A percentile compares a stretch with the other conserved stretches of the same genome.
Evolutionary conservation across 2,888 invertebrate genomes (phyloP).

Genomic region (Rhagium mordax): DNA sequence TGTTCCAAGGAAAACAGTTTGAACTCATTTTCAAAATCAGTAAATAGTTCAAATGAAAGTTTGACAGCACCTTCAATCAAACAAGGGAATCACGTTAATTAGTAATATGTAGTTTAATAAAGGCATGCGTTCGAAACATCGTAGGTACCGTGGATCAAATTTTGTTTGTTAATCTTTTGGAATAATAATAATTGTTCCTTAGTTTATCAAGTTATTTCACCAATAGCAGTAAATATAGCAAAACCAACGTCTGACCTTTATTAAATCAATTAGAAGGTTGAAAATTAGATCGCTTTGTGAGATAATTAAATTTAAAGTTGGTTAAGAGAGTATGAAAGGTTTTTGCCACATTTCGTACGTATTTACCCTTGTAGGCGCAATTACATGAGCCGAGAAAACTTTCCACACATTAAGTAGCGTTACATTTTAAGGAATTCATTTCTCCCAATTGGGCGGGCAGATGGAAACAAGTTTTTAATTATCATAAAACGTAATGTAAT

Average conservation of each 20-base stretch:
- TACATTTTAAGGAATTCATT: neutral
- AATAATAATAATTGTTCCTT: no score
- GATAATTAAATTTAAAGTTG: conserved; percentile 22
- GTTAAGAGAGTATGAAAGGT: neutral
- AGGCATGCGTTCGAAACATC: no score
- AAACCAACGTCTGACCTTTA: neutral
- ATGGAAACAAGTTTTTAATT: neutral
- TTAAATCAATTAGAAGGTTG: conserved; percentile 17
- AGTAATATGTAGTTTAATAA: no score
- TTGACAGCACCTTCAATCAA: no score
- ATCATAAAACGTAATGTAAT: neutral
- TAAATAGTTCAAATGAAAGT: no score
- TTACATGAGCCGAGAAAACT: neutral
- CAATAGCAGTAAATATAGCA: neutral
- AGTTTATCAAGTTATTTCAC: neutral
- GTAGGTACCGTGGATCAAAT: no score
- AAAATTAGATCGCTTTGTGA: conserved; percentile 17
- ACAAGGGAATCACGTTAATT: no score
- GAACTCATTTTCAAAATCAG: no score
- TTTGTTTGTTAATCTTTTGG: no score
- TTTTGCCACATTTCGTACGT: conserved; percentile 15
- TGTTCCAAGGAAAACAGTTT: no score
- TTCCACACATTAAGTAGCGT: neutral
- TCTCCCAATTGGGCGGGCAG: neutral
- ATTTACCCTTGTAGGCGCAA: neutral